Conservation (phyloP, 92 coral and sea anemone genomes). For the Meandrina meandrites region DNA sequence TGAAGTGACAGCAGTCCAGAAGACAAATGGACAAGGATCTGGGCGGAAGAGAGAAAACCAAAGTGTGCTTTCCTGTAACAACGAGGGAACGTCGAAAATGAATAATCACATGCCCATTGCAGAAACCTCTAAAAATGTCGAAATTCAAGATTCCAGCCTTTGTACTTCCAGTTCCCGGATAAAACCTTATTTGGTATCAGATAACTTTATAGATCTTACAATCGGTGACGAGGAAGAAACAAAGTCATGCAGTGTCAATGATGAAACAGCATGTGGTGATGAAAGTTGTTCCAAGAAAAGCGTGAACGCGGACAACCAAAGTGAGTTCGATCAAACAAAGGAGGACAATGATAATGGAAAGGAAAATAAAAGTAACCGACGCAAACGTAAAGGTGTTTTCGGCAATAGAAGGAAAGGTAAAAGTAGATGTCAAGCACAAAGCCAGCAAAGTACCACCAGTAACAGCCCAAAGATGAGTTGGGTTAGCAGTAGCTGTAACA, state of each 20-base stretch:
- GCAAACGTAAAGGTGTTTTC: slow-evolving; percentile 1
- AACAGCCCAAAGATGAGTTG: background rate
- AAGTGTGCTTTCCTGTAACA: background rate
- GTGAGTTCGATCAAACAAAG: background rate
- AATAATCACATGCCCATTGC: background rate
- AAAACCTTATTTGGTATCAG: background rate
- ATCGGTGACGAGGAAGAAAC: slow-evolving; percentile 27
- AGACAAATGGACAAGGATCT: background rate
- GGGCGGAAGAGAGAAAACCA: background rate
- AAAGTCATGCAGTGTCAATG: background rate
- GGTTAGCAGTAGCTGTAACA: background rate
- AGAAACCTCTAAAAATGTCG: background rate
- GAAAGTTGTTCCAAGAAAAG: background rate
- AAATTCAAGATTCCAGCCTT: background rate
- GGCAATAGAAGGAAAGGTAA: background rate
- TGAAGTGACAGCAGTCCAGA: background rate
- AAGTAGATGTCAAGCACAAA: background rate
- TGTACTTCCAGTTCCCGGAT: background rate
- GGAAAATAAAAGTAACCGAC: background rate
- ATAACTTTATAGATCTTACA: slow-evolving; percentile 31
- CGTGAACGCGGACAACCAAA: background rate
- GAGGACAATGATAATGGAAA: background rate
- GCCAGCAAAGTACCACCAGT: background rate
- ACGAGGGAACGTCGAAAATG: background rate
- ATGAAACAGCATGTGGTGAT: too few relatives aligned